Evolutionary conservation across 2,113 vertebrate genomes (phyloP), one percentile per base, ranked within the genome.

Genomic region (Dasyurus viverrinus): DNA sequence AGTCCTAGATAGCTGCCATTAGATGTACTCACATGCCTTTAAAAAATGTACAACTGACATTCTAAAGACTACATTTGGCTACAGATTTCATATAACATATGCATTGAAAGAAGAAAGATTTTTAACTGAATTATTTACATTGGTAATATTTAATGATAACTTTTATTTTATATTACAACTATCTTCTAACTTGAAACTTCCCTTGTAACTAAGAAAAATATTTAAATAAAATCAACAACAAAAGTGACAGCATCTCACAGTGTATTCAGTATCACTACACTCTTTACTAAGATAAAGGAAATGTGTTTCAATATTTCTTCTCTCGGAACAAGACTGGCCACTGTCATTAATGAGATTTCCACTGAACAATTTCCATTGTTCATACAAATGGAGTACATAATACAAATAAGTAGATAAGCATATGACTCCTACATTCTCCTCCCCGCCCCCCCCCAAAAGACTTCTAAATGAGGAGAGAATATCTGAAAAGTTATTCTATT

Each of bases 1-100:
- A 11, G 2, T 46, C n/a, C 3, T 93, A 84, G 22, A 8, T 84
- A 84, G 19, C 68, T 84, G 68, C n/a, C 68, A 42, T 8, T 84
- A 42, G 22, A 42, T 42, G 2, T 84, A 42, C 19, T 42, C 36
- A 84, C 36, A 94, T 54, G 2, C 90, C 68, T 54, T 19, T 48
- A 54, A 53, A 24, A 25, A 95, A 95, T 76, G 14, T 76, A 19
- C 90, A 76, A 10, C 24, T 91, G 47, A 46, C 7, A 92, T 9
- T 94, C 3, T 89, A 52, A 92, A 93, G 27, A 0, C 7, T 93
- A 0, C 53, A 91, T 48, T 54, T 84, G 14, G 60, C n/a, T 55
- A 93, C 30, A 94, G 96, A 53, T 50, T 90, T 95, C 91, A 27
- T 30, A 30, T 60, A 60, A 60, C 27, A 30, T 55, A 55, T 60